phyloP scores from a whole-genome alignment of 2,888 invertebrate species.

The Hedychridium roseum region DNA sequence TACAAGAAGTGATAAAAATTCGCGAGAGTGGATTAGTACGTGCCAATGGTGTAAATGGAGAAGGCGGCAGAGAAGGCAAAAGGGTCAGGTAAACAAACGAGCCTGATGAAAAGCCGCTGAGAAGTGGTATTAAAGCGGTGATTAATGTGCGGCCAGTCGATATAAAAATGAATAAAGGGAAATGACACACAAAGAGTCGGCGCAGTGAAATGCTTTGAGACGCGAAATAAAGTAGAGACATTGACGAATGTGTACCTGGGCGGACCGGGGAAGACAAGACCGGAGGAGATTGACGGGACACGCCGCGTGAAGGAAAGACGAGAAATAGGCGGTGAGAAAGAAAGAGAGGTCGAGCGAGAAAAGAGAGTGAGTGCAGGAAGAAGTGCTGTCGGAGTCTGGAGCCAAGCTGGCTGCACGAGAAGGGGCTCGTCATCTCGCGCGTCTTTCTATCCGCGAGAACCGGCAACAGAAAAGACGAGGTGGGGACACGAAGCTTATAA shows the following conservation, averaged over 20 bases:
- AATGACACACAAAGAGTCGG: constrained; percentile 2
- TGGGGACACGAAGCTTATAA: constrained; percentile 62
- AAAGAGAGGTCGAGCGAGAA: constrained; percentile 6
- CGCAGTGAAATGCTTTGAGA: background rate
- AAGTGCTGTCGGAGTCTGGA: constrained; percentile 56
- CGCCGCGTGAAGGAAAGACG: background rate
- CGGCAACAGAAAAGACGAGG: constrained; percentile 29
- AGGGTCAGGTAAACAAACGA: too few species aligned
- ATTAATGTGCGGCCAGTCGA: too few species aligned
- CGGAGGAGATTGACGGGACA: too few species aligned
- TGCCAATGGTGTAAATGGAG: too few species aligned
- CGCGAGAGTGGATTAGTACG: too few species aligned
- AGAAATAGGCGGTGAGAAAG: background rate
- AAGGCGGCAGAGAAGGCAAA: too few species aligned
- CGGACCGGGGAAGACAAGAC: too few species aligned
- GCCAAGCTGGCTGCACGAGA: constrained; percentile 61
- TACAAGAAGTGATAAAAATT: too few species aligned
- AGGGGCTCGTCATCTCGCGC: constrained; percentile 55
- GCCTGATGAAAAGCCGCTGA: too few species aligned
- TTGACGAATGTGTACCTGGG: too few species aligned
- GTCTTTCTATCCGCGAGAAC: constrained; percentile 21
- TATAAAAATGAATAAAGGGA: background rate
- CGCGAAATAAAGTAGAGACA: background rate
- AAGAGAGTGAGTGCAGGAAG: constrained; percentile 30
- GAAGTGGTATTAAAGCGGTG: too few species aligned